Base-by-base conservation (phyloP, 2,113 vertebrate genomes). In the Ramphastos sulfuratus region DNA sequence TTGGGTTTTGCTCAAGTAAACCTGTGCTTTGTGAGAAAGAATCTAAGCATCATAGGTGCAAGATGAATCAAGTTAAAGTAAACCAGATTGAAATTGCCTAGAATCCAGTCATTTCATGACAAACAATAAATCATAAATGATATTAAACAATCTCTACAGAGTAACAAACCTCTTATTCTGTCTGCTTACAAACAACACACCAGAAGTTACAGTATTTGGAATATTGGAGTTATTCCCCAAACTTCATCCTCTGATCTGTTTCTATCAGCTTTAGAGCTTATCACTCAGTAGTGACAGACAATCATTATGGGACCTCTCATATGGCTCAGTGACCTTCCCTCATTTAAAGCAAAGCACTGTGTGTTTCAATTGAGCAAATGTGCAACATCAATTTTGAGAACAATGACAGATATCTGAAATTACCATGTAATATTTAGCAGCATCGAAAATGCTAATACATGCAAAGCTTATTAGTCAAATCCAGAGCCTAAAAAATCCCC, bases 361-460 rank as follows among this genome's bases (percentile, higher is more conserved):
- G 76, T 25, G 21, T 76, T 17, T 92, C 79, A 87, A 81, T 83
- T 90, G 55, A 94, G 65, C 63, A 92, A 85, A 92, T 87, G 1
- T 59, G 27, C 58, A 89, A 77, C 64, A 91, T 58, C 70, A 66
- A 1, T 87, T 79, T 73, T 84, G 94, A 91, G 44, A 90, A 78
- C 59, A 71, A 67, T 64, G 67, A 94, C 63, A 55, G 83, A 73
- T 85, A 94, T 85, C 63, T 91, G 71, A 90, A 96, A 89, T 91
- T 61, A 90, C 83, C 87, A 74, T 18, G 46, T 60, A 74, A 82
- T 66, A 56, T 15, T 78, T 58, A 55, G 55, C 52, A 93, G 79
- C 60, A 87, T 1, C 77, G 33, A 74, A 91, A 91, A 85, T 60
- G 65, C 27, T 91, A 93, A 90, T 70, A 79, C 10, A 93, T 63